Evolutionary conservation across 2,888 invertebrate species (phyloP), one percentile per base, ranked within the genome.

Genomic region (Pseudoips prasinana): DNA sequence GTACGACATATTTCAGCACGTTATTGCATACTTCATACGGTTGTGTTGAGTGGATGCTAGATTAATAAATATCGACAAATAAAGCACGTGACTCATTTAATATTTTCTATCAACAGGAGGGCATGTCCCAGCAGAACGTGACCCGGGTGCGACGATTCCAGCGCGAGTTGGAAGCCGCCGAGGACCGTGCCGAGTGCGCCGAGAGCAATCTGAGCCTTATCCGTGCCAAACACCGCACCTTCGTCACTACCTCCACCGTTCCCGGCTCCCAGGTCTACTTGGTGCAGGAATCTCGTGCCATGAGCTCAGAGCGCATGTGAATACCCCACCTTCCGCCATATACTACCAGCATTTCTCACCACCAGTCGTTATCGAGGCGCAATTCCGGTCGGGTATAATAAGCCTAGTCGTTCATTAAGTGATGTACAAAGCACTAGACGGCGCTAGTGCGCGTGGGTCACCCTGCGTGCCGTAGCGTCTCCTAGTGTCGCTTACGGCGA

Each of bases 61-160:
- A n/a, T n/a, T n/a, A n/a, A n/a, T n/a, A n/a, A n/a, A n/a, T n/a
- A n/a, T n/a, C n/a, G n/a, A n/a, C n/a, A n/a, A n/a, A n/a, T n/a
- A n/a, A n/a, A n/a, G n/a, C n/a, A n/a, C n/a, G n/a, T n/a, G n/a
- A n/a, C n/a, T n/a, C n/a, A n/a, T n/a, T n/a, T n/a, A n/a, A n/a
- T n/a, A n/a, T n/a, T 14, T 1, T 47, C 28, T 41, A 58, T 68
- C 37, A 69, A 20, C 76, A 95, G 95, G 97, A 98, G 92, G 96
- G 96, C 65, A 91, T 96, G 85, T 96, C 96, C 62, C 93, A 94
- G 85, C 96, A 96, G 89, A 96, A 94, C 87, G 94, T 98, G 66
- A 97, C 97, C 80, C 93, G 98, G 80, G 98, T 98, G 63, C 96
- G 98, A 84, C 94, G 98, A 90, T 98, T 98, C 97, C 98, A 98